Evolutionary conservation across 2,113 vertebrate species (phyloP).

Genomic region (Mohoua ochrocephala): DNA sequence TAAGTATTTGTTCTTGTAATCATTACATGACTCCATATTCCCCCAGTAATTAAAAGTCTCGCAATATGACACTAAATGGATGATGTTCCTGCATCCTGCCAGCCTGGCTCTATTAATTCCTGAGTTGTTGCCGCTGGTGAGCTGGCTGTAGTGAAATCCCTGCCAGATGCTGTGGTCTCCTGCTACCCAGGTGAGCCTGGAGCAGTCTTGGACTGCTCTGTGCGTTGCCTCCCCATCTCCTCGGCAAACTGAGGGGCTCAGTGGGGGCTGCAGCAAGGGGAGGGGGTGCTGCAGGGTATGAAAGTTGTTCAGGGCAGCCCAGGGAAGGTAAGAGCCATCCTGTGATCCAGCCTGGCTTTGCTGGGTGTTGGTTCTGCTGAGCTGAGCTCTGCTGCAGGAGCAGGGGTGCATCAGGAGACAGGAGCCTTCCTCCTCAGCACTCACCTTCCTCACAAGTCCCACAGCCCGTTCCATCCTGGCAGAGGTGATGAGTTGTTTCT

Average conservation of each 20-base stretch:
- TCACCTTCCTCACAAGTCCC: neutral
- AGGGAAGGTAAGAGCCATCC: neutral
- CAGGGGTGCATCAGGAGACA: neutral
- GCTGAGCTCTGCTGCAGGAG: neutral
- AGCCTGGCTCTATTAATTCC: constrained; percentile 37
- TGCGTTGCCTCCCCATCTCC: neutral
- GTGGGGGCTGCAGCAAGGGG: neutral
- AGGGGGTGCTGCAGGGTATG: neutral
- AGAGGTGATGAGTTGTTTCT: neutral
- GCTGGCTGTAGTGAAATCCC: neutral
- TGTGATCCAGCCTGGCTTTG: neutral
- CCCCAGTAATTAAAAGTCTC: constrained; percentile 40
- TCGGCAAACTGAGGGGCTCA: fast-evolving
- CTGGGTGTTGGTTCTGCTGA: neutral
- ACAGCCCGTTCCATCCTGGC: neutral
- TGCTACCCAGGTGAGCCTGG: neutral
- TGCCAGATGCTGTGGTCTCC: neutral
- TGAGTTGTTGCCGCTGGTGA: neutral
- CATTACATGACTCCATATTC: constrained; percentile 52
- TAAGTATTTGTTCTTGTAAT: constrained; percentile 61
- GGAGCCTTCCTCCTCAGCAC: neutral
- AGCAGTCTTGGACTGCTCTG: neutral
- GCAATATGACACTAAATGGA: constrained; percentile 22
- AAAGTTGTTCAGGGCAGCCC: neutral
- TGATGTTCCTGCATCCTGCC: constrained; percentile 30